Evolutionary conservation across 2,113 vertebrate genomes (phyloP), one percentile per base, ranked within the genome.

Genomic region (Siphamia tubifer): DNA sequence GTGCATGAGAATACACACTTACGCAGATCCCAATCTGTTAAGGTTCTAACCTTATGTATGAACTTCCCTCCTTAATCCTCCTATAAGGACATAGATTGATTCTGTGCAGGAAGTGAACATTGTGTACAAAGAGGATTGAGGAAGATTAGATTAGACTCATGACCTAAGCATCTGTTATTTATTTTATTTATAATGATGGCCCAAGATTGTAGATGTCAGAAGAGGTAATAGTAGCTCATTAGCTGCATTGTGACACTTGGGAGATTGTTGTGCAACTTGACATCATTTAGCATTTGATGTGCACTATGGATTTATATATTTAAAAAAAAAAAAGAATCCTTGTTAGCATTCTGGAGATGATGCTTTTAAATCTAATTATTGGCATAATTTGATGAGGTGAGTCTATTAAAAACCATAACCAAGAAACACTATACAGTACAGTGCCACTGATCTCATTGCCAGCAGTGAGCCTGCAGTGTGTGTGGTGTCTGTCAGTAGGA

Each of bases 401-500:
- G 20, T 74, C 47, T 35, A 13, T 42, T 28, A 64, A 58, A 69
- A 43, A 61, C 42, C 24, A 34, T 48, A 45, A 42, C 44, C 34
- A 45, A 52, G 55, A 12, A 2, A 61, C 56, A 64, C 35, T 8
- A 48, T 30, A 52, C 12, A 12, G 52, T 30, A 52, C 12, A 12
- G 52, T 15, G 31, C 52, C 55, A 61, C 58, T 36, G 77, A 57
- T 74, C 76, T 76, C 38, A 32, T 61, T 67, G 69, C 69, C 71
- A 69, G 66, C 45, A 67, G 39, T 63, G 45, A 60, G 51, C 55
- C 70, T 70, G 70, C 44, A 35, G 79, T 63, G 48, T 30, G 34
- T 35, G 43, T 42, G 28, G 48, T 68, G 62, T 83, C 72, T 81
- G 82, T 68, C 82, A 76, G 74, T 45, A 55, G 74, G 74, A 71